Evolutionary conservation across 1,140 invertebrate species (phyloP).

Genomic region (Hestina assimilis): DNA sequence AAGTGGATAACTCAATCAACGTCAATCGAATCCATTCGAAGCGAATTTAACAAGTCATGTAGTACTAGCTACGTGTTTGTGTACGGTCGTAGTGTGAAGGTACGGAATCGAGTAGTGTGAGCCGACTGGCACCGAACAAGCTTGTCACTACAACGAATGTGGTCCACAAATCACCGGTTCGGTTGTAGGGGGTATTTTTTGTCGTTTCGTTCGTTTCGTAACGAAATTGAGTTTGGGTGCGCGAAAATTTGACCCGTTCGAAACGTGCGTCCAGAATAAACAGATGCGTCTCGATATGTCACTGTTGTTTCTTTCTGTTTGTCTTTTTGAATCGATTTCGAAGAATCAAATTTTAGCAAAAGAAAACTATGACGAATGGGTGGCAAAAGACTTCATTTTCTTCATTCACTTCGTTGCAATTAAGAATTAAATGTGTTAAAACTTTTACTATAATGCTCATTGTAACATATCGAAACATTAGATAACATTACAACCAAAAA

Average conservation of each 20-base stretch:
- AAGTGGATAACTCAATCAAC: constrained; percentile 69
- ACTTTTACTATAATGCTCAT: too few relatives aligned
- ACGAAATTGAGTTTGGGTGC: constrained; percentile 64
- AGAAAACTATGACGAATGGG: too few relatives aligned
- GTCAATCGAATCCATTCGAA: constrained; percentile 55
- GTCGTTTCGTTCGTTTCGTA: constrained; percentile 63
- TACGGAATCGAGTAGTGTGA: constrained; percentile 50
- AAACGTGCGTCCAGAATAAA: constrained; percentile 15
- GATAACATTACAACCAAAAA: too few relatives aligned
- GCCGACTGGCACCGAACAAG: constrained; percentile 47
- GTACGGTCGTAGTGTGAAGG: constrained; percentile 33
- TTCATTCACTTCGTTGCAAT: too few relatives aligned
- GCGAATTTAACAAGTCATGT: constrained; percentile 58
- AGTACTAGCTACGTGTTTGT: constrained; percentile 37
- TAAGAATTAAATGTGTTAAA: too few relatives aligned
- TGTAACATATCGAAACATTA: too few relatives aligned
- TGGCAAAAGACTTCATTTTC: too few relatives aligned
- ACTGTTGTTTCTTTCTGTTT: not conserved
- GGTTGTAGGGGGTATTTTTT: constrained; percentile 62
- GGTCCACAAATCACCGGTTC: constrained; percentile 69
- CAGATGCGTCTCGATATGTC: constrained; percentile 15
- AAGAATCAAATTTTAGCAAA: too few relatives aligned
- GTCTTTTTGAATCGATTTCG: not conserved
- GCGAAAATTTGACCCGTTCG: constrained; percentile 52
- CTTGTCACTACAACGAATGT: constrained; percentile 73